Evolutionary conservation across 2,888 invertebrate genomes (phyloP).

Genomic region (Tubulanus polymorphus): DNA sequence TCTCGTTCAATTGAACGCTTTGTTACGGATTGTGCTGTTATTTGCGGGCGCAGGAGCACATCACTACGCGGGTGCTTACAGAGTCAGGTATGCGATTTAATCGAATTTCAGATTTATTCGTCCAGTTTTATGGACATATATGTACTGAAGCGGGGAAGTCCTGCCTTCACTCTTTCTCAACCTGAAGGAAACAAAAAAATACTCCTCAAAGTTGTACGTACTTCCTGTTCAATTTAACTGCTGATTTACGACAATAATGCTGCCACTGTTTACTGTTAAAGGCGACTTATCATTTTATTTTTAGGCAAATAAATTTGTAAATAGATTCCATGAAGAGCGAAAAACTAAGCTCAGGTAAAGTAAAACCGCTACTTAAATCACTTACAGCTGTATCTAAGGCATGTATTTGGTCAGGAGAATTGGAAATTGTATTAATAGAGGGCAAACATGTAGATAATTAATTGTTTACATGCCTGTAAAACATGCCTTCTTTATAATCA

Average conservation of each 20-base stretch:
- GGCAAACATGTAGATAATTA: no score
- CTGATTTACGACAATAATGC: no score
- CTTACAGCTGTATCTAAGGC: neutral
- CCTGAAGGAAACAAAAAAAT: no score
- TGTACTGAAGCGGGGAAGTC: no score
- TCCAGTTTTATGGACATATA: neutral
- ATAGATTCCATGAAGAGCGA: slow-evolving; percentile 83
- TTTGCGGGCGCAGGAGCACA: slow-evolving; percentile 60
- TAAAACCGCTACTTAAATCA: neutral
- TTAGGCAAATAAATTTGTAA: slow-evolving; percentile 85
- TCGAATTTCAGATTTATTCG: neutral
- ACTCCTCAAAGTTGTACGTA: neutral
- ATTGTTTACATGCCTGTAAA: no score
- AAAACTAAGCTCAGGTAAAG: slow-evolving; percentile 70
- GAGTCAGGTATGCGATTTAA: slow-evolving; percentile 52
- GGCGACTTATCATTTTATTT: slow-evolving; percentile 49
- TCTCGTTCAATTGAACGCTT: slow-evolving; percentile 75
- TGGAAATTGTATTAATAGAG: no score
- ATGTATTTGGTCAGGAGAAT: neutral
- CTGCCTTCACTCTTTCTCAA: no score
- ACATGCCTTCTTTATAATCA: no score
- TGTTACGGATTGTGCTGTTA: slow-evolving; percentile 69
- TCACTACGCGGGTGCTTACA: slow-evolving; percentile 78
- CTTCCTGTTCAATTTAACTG: no score
- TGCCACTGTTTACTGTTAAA: no score